Conservation (phyloP, 37 sponge, comb jelly and placozoan genomes). For the Cliona cf. orientalis region DNA sequence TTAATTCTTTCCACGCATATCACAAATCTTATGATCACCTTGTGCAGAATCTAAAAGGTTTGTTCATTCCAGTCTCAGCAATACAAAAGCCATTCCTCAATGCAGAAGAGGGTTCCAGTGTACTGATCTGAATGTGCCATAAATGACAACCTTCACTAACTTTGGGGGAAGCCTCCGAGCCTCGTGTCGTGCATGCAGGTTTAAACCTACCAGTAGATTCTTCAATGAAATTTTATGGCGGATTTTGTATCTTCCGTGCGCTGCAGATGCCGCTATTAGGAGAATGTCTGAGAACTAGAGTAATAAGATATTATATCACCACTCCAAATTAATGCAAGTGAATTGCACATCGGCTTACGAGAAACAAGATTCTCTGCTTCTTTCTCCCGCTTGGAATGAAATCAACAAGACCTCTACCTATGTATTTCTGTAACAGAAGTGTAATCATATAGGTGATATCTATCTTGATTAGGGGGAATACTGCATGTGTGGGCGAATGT, state of each 20-base stretch:
- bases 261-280: slow-evolving; percentile 38
- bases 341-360: slow-evolving; percentile 24
- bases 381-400: slow-evolving; percentile 33
- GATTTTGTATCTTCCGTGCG: slow-evolving; percentile 43
- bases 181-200: no score
- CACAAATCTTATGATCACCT: no score
- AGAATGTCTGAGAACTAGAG: slow-evolving; percentile 69
- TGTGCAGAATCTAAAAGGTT: slow-evolving; percentile 43
- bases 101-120: no score
- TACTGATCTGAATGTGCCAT: no score
- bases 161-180: no score
- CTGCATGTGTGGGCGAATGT: no score
- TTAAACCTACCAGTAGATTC: slow-evolving; percentile 40
- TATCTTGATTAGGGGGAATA: no score
- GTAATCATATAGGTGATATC: no score
- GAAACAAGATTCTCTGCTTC: slow-evolving; percentile 53
- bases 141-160: no score
- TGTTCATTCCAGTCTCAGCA: slow-evolving; percentile 12
- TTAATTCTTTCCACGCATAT: no score
- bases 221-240: slow-evolving; percentile 56
- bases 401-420: slow-evolving; percentile 60
- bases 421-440: slow-evolving; percentile 38
- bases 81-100: slow-evolving; percentile 43
- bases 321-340: neutral
- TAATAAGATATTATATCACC: neutral